Evolutionary conservation across 2,888 invertebrate genomes (phyloP), one percentile per base, ranked within the genome.

Genomic region (Nematopogon swammerdamellus): DNA sequence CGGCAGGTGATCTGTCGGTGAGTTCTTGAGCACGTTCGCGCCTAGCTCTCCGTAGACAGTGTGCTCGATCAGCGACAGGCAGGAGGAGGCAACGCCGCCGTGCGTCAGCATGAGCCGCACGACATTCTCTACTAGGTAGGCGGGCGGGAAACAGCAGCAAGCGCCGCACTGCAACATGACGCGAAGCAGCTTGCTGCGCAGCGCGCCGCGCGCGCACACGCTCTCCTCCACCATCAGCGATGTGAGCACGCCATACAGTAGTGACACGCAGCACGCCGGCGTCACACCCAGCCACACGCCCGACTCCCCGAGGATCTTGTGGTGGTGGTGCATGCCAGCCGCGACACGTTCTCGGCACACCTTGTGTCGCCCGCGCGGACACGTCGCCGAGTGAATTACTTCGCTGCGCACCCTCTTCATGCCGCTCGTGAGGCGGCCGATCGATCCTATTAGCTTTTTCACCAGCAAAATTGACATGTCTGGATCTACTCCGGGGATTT

Each of bases 101-200:
- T 72, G 73, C 2, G 73, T 68, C 50, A 75, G 57, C 60, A 84
- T 67, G 36, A 84, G 64, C 17, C 80, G 63, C 1, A 82, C 76
- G 11, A 82, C 63, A 55, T 72, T 75, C 49, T 77, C 70, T 62
- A 84, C 67, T 0, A 85, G 62, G 3, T 68, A 61, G 11, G 72
- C 77, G 0, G 84, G 76, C 1, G 85, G 80, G 58, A 85, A 82
- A 59, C 86, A 86, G 59, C 86, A 86, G 59, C 86, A 86, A 0
- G 81, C 83, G 1, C 86, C 86, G 49, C 82, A 80, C 45, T 68
- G 67, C 8, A 81, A 69, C 72, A 83, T 82, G 2, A 82, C 81
- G 53, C 81, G 77, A 1, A 85, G 61, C n/a, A 82, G 59, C 51
- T 80, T 72, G 17, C 70, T 64, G 42, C 80, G 65, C 2, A 84